phyloP scores from a whole-genome alignment of 92 coral and sea anemone species.

The Montipora capitata region DNA sequence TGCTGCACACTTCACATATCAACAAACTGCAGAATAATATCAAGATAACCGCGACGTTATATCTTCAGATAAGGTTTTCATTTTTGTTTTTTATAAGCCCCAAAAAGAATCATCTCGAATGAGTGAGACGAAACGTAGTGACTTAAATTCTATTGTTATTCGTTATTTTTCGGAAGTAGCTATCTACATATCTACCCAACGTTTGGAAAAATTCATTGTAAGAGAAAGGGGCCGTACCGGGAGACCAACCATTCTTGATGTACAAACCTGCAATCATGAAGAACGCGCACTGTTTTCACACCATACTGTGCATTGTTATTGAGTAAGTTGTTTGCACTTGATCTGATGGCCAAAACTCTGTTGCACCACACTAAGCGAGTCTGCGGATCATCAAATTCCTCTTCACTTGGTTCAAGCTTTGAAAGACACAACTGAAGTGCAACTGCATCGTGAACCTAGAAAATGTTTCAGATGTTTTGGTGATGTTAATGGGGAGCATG shows the following conservation, averaged over 20 bases:
- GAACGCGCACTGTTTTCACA: constrained; percentile 46
- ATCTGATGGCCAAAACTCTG: constrained; percentile 79
- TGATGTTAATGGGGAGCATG: neutral
- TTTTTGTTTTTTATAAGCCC: too few relatives aligned
- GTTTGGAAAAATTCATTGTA: too few relatives aligned
- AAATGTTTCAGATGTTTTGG: neutral
- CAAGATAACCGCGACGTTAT: too few relatives aligned
- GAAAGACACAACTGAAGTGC: constrained; percentile 83
- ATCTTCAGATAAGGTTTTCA: too few relatives aligned
- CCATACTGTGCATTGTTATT: constrained; percentile 29
- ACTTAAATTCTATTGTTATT: too few relatives aligned
- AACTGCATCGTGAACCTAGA: constrained; percentile 86
- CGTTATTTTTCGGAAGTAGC: too few relatives aligned
- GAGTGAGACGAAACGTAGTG: too few relatives aligned
- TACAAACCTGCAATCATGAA: constrained; percentile 84
- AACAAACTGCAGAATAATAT: too few relatives aligned
- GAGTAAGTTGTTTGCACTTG: constrained; percentile 75
- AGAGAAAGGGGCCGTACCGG: too few relatives aligned
- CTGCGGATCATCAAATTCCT: constrained; percentile 65
- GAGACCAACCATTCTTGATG: neutral
- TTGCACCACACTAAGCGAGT: constrained; percentile 84
- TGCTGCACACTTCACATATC: too few relatives aligned
- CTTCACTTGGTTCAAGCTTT: constrained; percentile 74
- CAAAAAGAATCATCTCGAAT: too few relatives aligned
- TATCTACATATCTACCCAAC: too few relatives aligned